Base-by-base conservation (phyloP, 2,888 invertebrate species). In the Actias luna region DNA sequence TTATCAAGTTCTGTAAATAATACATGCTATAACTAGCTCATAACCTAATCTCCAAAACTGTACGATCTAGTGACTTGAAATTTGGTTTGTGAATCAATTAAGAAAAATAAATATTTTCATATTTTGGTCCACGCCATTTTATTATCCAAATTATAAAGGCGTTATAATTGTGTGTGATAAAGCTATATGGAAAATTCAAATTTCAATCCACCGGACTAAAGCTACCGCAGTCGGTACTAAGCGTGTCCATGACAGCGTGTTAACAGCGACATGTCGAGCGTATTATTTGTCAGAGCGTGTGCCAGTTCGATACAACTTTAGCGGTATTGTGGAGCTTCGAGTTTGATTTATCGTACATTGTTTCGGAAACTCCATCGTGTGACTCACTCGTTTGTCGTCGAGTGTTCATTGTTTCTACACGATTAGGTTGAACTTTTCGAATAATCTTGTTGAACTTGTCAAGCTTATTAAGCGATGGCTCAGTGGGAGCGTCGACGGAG, bases 271-370 rank as follows among this genome's bases (percentile, higher is more conserved):
- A 3, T 3, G n/a, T 16, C 62, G 46, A 58, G 46, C 46, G 46
- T 55, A 22, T 33, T 25, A 62, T 58, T 46, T 46, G 58, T 33
- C 46, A 58, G 22, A 16, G 27, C 46, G 57, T 25, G 10, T 58
- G 16, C 18, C 29, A 55, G 29, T 29, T n/a, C 55, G 55, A 55
- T 29, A 55, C 29, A 55, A 0, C 55, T n/a, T 55, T 29, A 55
- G 55, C n/a, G 27, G 29, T 8, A 55, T 55, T 55, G 55, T 55
- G 16, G 8, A n/a, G 29, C 5, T 29, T 16, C 55, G 8, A 55
- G 29, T 55, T 55, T 55, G 55, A 55, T 55, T 55, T 55, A 55
- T 29, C 55, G 55, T 55, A 29, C 55, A 55, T 55, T 55, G 55
- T 55, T 55, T 55, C 5, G 16, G 55, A 12, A 29, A 29, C 29